These are phyloP conservation scores for Corynorhinus townsendii DNA, from an alignment of 2,113 vertebrate genomes.

Conservation along the genomic window DNA sequence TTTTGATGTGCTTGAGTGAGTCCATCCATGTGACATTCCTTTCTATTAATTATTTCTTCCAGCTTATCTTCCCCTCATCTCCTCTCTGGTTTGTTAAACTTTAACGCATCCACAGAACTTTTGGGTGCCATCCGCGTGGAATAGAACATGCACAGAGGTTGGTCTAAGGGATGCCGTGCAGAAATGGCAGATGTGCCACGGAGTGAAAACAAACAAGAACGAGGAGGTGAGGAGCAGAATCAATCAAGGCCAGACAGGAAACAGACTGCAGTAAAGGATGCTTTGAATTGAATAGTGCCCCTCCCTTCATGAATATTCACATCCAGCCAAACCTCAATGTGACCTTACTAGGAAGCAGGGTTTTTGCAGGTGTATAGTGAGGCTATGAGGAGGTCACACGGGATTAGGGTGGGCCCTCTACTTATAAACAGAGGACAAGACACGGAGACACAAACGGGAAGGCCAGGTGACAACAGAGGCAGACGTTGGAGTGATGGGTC, in stretches of 20 bases:
- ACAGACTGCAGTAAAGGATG: fast-evolving
- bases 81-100: background rate
- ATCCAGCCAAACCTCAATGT: fast-evolving
- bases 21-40: background rate
- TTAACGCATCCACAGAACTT: background rate
- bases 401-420: background rate
- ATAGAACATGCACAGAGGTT: background rate
- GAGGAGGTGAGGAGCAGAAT: background rate
- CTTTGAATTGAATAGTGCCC: fast-evolving
- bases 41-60: background rate
- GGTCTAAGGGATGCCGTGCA: background rate
- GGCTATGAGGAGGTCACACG: background rate
- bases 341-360: background rate
- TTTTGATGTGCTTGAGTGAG: background rate
- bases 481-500: fast-evolving
- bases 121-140: background rate
- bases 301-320: fast-evolving
- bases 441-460: background rate
- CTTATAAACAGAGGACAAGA: background rate
- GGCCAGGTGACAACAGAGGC: background rate
- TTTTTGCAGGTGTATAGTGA: background rate
- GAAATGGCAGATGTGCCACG: background rate
- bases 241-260: background rate
- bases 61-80: background rate
- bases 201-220: background rate